phyloP scores from a whole-genome alignment of 2,888 invertebrate species.

The Melinopterus prodromus region DNA sequence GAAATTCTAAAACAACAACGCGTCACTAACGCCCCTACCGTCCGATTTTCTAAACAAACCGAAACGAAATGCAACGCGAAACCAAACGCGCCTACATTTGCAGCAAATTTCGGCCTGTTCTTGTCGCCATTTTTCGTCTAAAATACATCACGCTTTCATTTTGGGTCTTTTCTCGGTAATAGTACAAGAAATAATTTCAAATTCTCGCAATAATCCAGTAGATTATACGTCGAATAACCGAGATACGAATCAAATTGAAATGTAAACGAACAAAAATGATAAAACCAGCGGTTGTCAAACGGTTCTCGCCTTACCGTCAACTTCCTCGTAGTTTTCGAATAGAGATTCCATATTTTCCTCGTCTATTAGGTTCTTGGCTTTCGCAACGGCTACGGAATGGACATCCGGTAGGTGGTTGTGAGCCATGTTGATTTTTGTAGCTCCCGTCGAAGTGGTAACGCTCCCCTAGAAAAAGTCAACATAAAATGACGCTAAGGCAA shows the following conservation, averaged over 20 bases:
- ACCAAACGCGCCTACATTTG: neutral
- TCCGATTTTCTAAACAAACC: neutral
- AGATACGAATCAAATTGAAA: neutral
- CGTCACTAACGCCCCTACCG: neutral
- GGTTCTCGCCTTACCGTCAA: constrained; percentile 24
- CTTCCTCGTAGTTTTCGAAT: constrained; percentile 37
- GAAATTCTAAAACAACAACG: too few relatives aligned
- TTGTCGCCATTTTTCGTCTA: neutral
- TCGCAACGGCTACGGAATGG: constrained; percentile 57
- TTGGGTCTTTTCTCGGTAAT: too few relatives aligned
- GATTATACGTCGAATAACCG: too few relatives aligned
- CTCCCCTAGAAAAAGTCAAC: constrained; percentile 51
- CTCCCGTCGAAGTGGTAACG: constrained; percentile 56
- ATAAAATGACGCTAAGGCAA: neutral
- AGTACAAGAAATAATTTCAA: too few relatives aligned
- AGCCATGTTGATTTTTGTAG: constrained; percentile 57
- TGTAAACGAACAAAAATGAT: neutral
- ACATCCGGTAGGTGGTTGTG: constrained; percentile 61
- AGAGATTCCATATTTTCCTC: constrained; percentile 31
- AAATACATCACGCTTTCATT: too few relatives aligned
- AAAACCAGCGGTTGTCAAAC: neutral
- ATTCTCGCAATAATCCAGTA: too few relatives aligned
- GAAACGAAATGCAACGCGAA: neutral
- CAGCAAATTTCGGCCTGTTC: neutral
- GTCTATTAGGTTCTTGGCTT: constrained; percentile 50